Base-by-base conservation (phyloP, 2,888 invertebrate genomes). In the Dioctria linearis region DNA sequence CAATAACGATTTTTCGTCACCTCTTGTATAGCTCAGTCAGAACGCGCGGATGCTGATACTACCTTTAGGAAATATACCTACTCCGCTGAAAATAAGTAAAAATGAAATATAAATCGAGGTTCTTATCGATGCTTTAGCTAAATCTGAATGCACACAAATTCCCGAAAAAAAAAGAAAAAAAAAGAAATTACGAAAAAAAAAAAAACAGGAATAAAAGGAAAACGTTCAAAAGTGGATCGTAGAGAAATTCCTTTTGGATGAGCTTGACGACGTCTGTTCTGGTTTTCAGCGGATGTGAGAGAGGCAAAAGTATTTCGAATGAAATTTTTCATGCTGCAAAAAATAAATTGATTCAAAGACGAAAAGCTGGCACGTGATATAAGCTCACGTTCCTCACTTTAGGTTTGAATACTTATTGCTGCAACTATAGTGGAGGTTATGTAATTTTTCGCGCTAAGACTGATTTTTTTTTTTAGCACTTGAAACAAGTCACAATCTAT, bases 81-180 rank as follows among this genome's bases (percentile, higher is more conserved):
- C 25, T 25, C 25, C 57, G 13, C 13, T 13, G 13, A 49, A 57
- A 54, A 73, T 57, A 73, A 73, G 57, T 42, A 73, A 59, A 73
- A 73, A 42, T 9, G 59, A 73, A 57, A 57, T 25, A 25, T 73
- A 40, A 73, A 73, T 73, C 59, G 59, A 37, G 73, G 5, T 40
- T 73, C 42, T 73, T 73, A 73, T 73, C 57, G 59, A 40, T 43
- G 73, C 59, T 57, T 43, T 39, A 11, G 69, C 69, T 13, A 73
- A 73, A 73, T 54, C 57, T 73, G 73, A 73, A 57, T 73, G 73
- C 73, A 73, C 73, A 73, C 59, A 73, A 73, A 73, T 73, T 73
- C 57, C 8, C 73, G 49, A 73, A 61, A 61, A 61, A 13, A 25
- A 25, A 61, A 61, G 25, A 39, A 61, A 61, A 25, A 25, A 61